Evolutionary conservation across 2,113 vertebrate genomes (phyloP).

Genomic region (Willisornis vidua): DNA sequence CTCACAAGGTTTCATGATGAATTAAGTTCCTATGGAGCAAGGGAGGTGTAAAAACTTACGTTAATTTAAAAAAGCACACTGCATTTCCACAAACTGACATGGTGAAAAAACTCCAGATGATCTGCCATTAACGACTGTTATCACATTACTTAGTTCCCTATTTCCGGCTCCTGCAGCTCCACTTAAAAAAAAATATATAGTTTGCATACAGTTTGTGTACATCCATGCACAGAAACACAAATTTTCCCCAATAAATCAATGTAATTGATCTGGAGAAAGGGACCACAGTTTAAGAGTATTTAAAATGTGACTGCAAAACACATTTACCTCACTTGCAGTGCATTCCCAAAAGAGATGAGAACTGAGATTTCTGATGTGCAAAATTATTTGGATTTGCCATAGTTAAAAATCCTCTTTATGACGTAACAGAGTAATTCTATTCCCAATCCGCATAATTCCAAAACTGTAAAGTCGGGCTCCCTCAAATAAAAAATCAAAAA

Average conservation of each 20-base stretch:
- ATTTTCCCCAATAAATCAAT: neutral
- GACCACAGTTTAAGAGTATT: neutral
- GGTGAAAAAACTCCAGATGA: neutral
- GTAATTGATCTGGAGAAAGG: neutral
- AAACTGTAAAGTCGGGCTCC: neutral
- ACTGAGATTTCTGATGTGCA: neutral
- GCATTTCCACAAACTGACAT: neutral
- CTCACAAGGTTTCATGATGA: neutral
- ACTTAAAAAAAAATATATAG: neutral
- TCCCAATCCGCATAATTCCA: neutral
- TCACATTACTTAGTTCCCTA: neutral
- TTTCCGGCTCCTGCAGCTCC: neutral
- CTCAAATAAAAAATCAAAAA: neutral
- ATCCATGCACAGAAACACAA: neutral
- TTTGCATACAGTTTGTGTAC: neutral
- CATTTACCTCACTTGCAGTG: neutral
- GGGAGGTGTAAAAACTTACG: neutral
- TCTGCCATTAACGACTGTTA: neutral
- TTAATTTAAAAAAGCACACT: neutral
- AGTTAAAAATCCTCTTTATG: neutral
- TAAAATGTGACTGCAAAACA: neutral
- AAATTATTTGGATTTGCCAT: neutral
- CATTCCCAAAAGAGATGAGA: neutral
- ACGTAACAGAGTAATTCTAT: neutral
- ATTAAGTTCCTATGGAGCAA: conserved; percentile 19